phyloP scores from a whole-genome alignment of 2,888 invertebrate species.

The Aspidapion aeneum region DNA sequence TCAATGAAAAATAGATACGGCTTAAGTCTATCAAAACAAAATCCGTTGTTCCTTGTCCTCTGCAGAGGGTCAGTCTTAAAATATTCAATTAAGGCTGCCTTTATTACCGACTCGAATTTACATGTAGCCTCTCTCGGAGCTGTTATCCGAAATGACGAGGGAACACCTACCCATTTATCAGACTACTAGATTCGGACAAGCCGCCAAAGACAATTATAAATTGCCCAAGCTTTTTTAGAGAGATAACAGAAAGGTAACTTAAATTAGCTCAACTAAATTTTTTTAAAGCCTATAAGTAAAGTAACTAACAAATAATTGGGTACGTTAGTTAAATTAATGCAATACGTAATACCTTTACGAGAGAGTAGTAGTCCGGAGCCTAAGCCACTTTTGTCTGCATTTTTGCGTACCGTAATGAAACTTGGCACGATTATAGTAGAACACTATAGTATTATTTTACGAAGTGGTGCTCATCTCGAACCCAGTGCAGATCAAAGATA shows the following conservation, averaged over 20 bases:
- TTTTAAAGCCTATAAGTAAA: too few species aligned
- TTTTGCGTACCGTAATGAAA: too few species aligned
- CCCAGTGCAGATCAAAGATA: too few species aligned
- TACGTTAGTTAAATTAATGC: too few species aligned
- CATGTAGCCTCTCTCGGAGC: constrained; percentile 24
- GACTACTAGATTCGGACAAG: constrained; percentile 5
- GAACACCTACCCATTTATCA: constrained; percentile 20
- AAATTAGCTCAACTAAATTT: too few species aligned
- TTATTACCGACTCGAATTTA: constrained; percentile 26
- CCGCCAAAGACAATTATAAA: background rate
- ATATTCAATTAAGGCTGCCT: constrained; percentile 31
- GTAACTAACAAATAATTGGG: too few species aligned
- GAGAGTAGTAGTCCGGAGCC: too few species aligned
- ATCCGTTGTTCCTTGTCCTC: constrained; percentile 17
- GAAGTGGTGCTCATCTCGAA: too few species aligned
- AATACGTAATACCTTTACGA: too few species aligned
- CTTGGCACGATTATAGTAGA: too few species aligned
- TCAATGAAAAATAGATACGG: background rate
- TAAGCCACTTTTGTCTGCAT: too few species aligned
- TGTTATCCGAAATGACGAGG: constrained; percentile 24
- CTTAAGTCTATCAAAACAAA: constrained; percentile 2
- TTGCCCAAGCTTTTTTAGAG: background rate
- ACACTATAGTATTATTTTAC: too few species aligned
- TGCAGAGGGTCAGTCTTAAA: constrained; percentile 25
- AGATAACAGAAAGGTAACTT: background rate